A percentile compares a stretch with the other conserved stretches of the same genome.
These are phyloP conservation scores for Hemitrygon akajei DNA, from an alignment of 2,797 vertebrate species.

Conservation along the genomic window DNA sequence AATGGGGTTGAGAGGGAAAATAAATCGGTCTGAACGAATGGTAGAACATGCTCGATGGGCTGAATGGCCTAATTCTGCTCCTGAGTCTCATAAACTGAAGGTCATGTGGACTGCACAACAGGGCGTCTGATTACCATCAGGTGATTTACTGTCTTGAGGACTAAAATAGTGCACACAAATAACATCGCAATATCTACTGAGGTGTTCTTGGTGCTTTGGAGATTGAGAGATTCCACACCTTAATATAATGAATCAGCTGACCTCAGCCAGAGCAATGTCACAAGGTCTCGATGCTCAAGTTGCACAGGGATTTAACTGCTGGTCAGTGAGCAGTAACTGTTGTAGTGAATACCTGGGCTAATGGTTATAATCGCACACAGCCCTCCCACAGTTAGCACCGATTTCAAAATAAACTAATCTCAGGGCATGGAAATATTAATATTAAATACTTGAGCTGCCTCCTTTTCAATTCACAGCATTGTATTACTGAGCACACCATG, in stretches of 20 bases:
- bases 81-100: background rate
- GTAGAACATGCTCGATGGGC: no score
- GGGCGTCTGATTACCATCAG: no score
- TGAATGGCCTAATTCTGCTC: no score
- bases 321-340: background rate
- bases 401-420: background rate
- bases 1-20: no score
- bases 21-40: no score
- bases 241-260: background rate
- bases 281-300: background rate
- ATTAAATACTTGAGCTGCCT: background rate
- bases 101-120: background rate
- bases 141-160: background rate
- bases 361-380: background rate
- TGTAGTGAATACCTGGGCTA: background rate
- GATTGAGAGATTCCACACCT: background rate
- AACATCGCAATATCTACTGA: no score
- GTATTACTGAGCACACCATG: background rate
- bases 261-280: background rate
- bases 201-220: background rate
- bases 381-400: background rate
- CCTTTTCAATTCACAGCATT: background rate
- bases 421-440: background rate
- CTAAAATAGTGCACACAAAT: no score
- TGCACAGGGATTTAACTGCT: background rate